A percentile compares a stretch with the other conserved stretches of the same genome.
Evolutionary conservation across 2,113 vertebrate species (phyloP).

Genomic region (Pyxicephalus adspersus): DNA sequence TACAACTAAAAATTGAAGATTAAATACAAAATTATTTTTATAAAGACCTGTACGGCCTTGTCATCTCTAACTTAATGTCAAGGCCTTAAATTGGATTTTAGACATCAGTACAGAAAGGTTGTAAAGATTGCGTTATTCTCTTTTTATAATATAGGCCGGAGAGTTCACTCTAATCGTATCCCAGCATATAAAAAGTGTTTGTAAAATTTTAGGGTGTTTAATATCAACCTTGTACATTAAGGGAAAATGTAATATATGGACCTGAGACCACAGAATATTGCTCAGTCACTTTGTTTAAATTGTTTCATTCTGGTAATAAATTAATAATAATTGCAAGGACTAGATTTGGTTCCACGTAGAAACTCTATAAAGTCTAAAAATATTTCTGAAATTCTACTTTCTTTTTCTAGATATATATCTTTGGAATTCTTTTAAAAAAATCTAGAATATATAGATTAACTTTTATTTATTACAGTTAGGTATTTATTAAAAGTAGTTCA

Average conservation of each 20-base stretch:
- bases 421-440: background rate
- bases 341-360: background rate
- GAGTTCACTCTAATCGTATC: slow-evolving; percentile 14
- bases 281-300: background rate
- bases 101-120: slow-evolving; percentile 28
- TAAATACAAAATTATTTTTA: slow-evolving; percentile 55
- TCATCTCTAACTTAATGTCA: slow-evolving; percentile 48
- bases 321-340: background rate
- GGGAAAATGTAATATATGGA: slow-evolving; percentile 12
- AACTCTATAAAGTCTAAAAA: background rate
- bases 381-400: background rate
- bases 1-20: slow-evolving; percentile 53
- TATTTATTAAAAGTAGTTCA: too few relatives aligned
- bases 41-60: slow-evolving; percentile 51
- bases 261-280: background rate
- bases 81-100: slow-evolving; percentile 51
- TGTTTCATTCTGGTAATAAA: background rate
- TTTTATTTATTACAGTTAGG: too few relatives aligned
- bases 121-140: background rate
- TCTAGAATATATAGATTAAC: too few relatives aligned
- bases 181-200: slow-evolving; percentile 3
- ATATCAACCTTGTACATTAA: background rate
- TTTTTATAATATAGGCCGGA: slow-evolving; percentile 26
- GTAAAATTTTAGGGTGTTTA: slow-evolving; percentile 7
- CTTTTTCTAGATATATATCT: background rate